A percentile compares a stretch with the other conserved stretches of the same genome.
These are phyloP conservation scores for Gryllus longicercus DNA, from an alignment of 2,888 invertebrate species.

Conservation along the genomic window DNA sequence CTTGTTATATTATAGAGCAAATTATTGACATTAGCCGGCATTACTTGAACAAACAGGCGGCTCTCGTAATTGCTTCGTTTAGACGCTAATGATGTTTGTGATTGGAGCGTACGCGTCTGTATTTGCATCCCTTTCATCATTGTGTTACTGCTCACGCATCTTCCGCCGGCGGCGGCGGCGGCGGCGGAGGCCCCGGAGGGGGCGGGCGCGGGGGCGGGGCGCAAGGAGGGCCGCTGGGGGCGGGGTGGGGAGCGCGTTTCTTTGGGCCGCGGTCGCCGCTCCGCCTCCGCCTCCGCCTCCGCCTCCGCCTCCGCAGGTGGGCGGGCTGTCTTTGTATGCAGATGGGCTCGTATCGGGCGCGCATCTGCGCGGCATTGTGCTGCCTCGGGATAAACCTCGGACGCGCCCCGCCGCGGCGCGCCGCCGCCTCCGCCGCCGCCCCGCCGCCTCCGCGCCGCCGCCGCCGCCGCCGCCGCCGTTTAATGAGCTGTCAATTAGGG, in stretches of 20 bases:
- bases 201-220: background rate
- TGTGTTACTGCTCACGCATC: background rate
- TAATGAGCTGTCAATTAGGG: constrained; percentile 17
- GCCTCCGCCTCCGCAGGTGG: background rate
- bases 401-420: background rate
- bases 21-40: constrained; percentile 25
- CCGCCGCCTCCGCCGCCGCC: background rate
- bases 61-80: constrained; percentile 27
- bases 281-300: background rate
- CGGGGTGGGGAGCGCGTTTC: background rate
- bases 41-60: constrained; percentile 26
- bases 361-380: constrained; percentile 9
- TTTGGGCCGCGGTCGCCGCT: background rate
- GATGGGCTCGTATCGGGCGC: background rate
- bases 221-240: background rate
- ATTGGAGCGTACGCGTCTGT: constrained; percentile 26
- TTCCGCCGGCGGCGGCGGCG: background rate
- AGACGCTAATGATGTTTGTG: constrained; percentile 28
- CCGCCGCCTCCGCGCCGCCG: background rate
- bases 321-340: constrained; percentile 8
- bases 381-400: constrained; percentile 8
- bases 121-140: constrained; percentile 26
- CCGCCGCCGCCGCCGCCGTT: background rate
- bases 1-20: constrained; percentile 25
- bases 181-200: background rate